A percentile compares a stretch with the other conserved stretches of the same genome.
These are phyloP conservation scores for Sitobion miscanthi DNA, from an alignment of 1,140 invertebrate genomes.

Conservation along the genomic window DNA sequence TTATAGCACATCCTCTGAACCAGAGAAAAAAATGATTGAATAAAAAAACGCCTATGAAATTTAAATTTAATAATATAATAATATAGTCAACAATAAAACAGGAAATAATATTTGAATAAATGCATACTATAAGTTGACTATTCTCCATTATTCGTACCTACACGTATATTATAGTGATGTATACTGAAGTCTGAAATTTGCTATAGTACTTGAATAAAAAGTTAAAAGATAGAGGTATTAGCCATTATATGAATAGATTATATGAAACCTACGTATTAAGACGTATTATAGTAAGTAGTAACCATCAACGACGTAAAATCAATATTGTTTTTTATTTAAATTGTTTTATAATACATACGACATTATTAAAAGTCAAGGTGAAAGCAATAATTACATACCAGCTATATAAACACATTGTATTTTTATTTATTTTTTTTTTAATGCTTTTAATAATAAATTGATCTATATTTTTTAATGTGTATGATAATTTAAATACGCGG, in stretches of 20 bases:
- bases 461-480: background rate
- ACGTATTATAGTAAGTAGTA: background rate
- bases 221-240: background rate
- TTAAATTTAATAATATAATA: background rate
- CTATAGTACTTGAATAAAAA: background rate
- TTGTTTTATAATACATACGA: background rate
- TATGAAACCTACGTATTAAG: background rate
- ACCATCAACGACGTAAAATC: background rate
- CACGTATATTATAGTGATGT: background rate
- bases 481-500: background rate
- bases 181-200: background rate
- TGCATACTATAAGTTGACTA: no score
- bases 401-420: background rate
- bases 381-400: background rate
- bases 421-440: background rate
- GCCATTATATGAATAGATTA: background rate
- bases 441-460: background rate
- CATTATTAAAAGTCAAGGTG: constrained; percentile 15
- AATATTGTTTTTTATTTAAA: background rate
- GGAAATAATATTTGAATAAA: background rate
- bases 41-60: background rate
- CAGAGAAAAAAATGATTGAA: background rate
- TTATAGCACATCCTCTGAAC: background rate
- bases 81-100: background rate
- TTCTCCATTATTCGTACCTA: background rate